phyloP scores from a whole-genome alignment of 2,888 invertebrate genomes.

The Schrankia costaestrigalis region DNA sequence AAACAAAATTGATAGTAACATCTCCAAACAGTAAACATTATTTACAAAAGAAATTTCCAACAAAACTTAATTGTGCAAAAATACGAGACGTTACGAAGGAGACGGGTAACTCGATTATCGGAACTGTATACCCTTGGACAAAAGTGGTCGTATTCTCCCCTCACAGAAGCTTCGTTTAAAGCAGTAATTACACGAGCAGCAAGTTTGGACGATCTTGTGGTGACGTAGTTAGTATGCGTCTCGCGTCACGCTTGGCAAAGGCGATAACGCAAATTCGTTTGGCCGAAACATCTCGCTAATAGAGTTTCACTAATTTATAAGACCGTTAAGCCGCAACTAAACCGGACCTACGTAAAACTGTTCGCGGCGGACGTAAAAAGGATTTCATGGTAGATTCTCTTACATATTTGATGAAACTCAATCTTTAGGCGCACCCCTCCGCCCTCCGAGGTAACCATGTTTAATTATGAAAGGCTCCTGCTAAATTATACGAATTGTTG shows the following conservation, averaged over 20 bases:
- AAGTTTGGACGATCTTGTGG: constrained; percentile 59
- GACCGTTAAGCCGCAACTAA: constrained; percentile 66
- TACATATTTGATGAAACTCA: constrained; percentile 70
- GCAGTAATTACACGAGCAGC: constrained; percentile 75
- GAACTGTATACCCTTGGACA: constrained; percentile 55
- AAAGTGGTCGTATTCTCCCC: constrained; percentile 60
- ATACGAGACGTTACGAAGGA: constrained; percentile 38
- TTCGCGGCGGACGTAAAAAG: constrained; percentile 70
- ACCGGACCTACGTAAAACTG: constrained; percentile 65
- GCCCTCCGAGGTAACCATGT: constrained; percentile 52
- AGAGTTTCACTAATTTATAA: constrained; percentile 81
- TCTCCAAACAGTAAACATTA: constrained; percentile 30
- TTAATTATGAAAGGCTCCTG: constrained; percentile 64
- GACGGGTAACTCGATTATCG: constrained; percentile 64
- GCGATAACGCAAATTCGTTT: constrained; percentile 81
- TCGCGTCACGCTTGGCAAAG: constrained; percentile 61
- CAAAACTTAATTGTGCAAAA: constrained; percentile 41
- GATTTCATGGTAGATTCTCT: constrained; percentile 69
- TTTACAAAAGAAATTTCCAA: constrained; percentile 35
- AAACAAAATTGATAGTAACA: no score
- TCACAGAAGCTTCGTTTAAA: constrained; percentile 70
- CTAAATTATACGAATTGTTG: constrained; percentile 56
- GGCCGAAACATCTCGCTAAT: constrained; percentile 78
- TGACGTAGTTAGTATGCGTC: constrained; percentile 70
- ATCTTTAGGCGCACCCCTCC: constrained; percentile 58